Conservation (phyloP, 1,140 invertebrate genomes). For the Sitodiplosis mosellana region DNA sequence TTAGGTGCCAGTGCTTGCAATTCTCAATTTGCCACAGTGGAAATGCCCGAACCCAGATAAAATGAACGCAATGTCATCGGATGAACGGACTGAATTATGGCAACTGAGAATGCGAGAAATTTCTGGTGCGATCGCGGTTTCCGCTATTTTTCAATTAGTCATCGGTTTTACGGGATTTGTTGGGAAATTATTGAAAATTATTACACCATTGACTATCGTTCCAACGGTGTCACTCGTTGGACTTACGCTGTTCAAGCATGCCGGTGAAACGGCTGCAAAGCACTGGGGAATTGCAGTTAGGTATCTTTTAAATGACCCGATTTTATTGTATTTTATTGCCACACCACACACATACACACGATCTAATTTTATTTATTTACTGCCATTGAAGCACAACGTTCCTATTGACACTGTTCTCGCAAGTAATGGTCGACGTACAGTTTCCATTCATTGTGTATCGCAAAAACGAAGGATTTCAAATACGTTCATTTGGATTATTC, state of each 20-base stretch:
- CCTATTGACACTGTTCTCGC: constrained; percentile 64
- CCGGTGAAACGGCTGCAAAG: constrained; percentile 48
- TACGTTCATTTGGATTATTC: constrained; percentile 52
- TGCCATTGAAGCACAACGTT: constrained; percentile 51
- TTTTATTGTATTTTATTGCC: not conserved
- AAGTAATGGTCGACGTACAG: constrained; percentile 50
- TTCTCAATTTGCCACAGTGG: constrained; percentile 58
- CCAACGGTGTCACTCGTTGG: constrained; percentile 66
- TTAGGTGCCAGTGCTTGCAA: constrained; percentile 66
- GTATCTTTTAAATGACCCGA: constrained; percentile 27
- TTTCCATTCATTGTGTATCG: constrained; percentile 42
- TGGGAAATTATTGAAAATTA: constrained; percentile 48
- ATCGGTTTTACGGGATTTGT: constrained; percentile 51
- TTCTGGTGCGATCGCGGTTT: constrained; percentile 69
- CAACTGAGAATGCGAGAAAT: constrained; percentile 59
- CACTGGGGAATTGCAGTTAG: constrained; percentile 65
- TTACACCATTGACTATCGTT: constrained; percentile 63
- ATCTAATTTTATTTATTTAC: constrained; percentile 5
- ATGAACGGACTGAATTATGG: constrained; percentile 49
- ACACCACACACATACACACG: not conserved
- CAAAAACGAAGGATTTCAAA: constrained; percentile 33
- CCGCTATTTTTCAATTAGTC: constrained; percentile 57
- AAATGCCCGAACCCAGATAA: constrained; percentile 42
- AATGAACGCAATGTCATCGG: constrained; percentile 33
- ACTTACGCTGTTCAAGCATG: constrained; percentile 58